A percentile compares a stretch with the other conserved stretches of the same genome.
Conservation (phyloP, 2,113 vertebrate genomes). For the Canis aureus region DNA sequence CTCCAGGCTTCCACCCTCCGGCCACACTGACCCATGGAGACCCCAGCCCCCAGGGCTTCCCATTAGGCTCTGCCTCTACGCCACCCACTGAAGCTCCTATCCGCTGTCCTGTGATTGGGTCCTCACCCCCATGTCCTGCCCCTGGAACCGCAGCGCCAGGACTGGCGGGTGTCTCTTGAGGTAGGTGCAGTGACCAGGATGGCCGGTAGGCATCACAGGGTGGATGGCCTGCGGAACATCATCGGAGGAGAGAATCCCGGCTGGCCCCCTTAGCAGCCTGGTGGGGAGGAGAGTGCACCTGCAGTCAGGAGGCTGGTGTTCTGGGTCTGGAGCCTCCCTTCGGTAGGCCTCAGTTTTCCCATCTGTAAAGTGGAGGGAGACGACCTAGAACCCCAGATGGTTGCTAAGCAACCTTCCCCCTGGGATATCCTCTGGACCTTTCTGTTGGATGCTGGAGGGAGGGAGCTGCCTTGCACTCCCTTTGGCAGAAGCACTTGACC, state of each 20-base stretch:
- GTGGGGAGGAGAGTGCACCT: background rate
- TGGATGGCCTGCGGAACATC: accelerated
- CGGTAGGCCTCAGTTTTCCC: background rate
- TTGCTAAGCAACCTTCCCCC: background rate
- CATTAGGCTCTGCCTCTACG: background rate
- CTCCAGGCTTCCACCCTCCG: background rate
- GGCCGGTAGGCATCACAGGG: slow-evolving; percentile 27
- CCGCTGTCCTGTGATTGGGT: accelerated
- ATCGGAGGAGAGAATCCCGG: accelerated
- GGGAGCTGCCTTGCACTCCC: background rate
- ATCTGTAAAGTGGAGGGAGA: background rate
- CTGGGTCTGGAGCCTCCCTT: background rate
- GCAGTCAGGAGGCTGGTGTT: background rate
- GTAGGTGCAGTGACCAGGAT: slow-evolving; percentile 19
- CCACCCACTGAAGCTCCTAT: background rate
- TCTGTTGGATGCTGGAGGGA: background rate
- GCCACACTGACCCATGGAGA: background rate
- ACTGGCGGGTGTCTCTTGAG: background rate
- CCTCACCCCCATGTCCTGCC: background rate
- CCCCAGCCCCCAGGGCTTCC: background rate
- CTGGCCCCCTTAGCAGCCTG: background rate
- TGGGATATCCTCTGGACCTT: background rate
- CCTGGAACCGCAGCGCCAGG: accelerated
- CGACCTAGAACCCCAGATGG: background rate
- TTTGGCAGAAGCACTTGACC: background rate